phyloP scores from a whole-genome alignment of 1,140 invertebrate species.

The Radopholus similis region DNA sequence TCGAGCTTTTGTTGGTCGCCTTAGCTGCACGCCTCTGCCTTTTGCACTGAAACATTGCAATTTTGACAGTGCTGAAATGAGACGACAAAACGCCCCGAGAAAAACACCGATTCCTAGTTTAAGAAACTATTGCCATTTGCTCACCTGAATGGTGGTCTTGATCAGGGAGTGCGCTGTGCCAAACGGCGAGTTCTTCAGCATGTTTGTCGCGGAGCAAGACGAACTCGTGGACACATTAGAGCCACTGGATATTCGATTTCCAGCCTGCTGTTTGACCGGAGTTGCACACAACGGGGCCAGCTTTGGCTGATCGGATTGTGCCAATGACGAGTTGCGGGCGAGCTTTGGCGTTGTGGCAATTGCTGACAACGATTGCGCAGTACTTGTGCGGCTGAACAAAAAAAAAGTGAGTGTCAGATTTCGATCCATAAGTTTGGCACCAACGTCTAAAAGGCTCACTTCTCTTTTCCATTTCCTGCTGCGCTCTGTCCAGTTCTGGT shows the following conservation, averaged over 20 bases:
- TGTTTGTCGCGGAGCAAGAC: neutral
- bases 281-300: neutral
- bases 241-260: neutral
- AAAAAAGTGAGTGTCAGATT: neutral
- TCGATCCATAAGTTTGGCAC: neutral
- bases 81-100: neutral
- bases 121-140: too few relatives aligned
- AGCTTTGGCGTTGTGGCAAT: neutral
- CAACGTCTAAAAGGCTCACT: neutral
- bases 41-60: slow-evolving; percentile 1
- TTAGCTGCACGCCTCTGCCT: neutral
- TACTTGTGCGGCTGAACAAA: neutral
- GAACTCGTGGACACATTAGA: neutral
- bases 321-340: neutral
- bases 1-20: neutral
- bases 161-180: neutral
- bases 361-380: neutral
- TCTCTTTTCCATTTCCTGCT: neutral
- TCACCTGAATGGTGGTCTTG: slow-evolving; percentile 7
- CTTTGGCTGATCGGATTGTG: neutral
- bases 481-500: neutral
- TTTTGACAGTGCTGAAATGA: neutral
- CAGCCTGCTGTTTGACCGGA: neutral
- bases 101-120: neutral
- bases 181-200: slow-evolving; percentile 1